Percentiles rank a stretch among this genome's conserved stretches.
phyloP scores from a whole-genome alignment of 2,797 vertebrate species.

The Bovichtus variegatus region DNA sequence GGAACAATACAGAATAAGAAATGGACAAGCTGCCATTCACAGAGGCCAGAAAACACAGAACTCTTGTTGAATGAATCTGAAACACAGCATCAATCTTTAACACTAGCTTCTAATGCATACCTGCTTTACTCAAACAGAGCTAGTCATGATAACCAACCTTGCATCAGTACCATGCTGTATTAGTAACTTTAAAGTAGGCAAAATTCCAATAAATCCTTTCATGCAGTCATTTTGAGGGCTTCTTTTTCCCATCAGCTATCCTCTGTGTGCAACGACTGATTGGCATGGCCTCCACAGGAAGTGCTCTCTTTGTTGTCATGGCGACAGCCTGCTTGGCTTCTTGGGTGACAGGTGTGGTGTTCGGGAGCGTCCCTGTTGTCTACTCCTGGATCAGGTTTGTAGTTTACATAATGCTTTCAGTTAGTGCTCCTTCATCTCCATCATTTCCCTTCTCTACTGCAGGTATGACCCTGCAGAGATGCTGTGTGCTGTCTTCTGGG shows the following conservation, averaged over 20 bases:
- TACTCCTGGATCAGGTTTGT: constrained; percentile 82
- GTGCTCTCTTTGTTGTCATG: constrained; percentile 52
- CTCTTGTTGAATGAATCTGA: too few relatives aligned
- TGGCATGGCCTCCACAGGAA: constrained; percentile 51
- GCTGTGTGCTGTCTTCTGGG: constrained; percentile 86
- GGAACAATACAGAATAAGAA: not conserved
- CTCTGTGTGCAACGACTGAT: constrained; percentile 79
- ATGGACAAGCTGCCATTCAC: too few relatives aligned
- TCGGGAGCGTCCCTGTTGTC: constrained; percentile 81
- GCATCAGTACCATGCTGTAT: not conserved
- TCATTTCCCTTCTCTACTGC: not conserved
- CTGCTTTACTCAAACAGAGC: not conserved
- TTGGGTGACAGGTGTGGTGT: constrained; percentile 81
- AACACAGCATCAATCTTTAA: not conserved
- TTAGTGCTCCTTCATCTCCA: not conserved
- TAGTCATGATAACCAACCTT: too few relatives aligned
- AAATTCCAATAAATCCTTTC: not conserved
- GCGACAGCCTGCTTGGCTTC: constrained; percentile 68
- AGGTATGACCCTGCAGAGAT: constrained; percentile 86
- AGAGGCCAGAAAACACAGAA: too few relatives aligned
- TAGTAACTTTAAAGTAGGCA: too few relatives aligned
- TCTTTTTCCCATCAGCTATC: constrained; percentile 62
- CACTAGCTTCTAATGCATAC: not conserved
- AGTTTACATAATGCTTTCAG: not conserved
- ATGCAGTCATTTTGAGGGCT: not conserved